Conservation (phyloP, 1,140 invertebrate species). For the Homarus americanus region DNA sequence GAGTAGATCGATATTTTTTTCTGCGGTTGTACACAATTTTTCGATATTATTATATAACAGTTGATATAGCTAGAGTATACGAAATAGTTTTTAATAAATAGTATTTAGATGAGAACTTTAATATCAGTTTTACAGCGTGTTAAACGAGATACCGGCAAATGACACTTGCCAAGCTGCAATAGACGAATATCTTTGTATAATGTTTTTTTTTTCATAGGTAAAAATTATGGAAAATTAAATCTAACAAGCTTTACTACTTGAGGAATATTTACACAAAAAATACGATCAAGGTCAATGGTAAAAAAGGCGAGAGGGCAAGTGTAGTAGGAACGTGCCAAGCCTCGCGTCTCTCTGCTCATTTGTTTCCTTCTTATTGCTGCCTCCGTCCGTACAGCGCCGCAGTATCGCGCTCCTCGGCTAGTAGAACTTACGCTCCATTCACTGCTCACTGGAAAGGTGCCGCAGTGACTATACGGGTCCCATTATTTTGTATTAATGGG, state of each 20-base stretch:
- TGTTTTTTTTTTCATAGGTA: too few relatives aligned
- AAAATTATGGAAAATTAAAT: too few relatives aligned
- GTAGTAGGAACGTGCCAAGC: not conserved
- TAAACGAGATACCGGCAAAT: not conserved
- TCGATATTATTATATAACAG: too few relatives aligned
- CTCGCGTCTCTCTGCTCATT: conserved; percentile 23
- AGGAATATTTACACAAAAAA: too few relatives aligned
- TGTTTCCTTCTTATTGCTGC: conserved; percentile 2
- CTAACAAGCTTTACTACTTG: too few relatives aligned
- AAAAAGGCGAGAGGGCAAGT: not conserved
- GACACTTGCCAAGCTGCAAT: not conserved
- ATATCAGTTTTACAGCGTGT: not conserved
- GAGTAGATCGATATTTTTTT: not conserved
- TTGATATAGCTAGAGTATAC: too few relatives aligned
- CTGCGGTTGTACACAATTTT: not conserved
- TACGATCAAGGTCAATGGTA: too few relatives aligned
- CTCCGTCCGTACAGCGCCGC: conserved; percentile 6
- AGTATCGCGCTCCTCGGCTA: conserved; percentile 2
- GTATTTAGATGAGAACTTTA: not conserved
- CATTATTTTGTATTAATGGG: conserved; percentile 14
- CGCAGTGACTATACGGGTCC: not conserved
- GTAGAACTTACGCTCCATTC: conserved; percentile 1
- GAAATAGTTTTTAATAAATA: too few relatives aligned
- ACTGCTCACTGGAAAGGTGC: not conserved
- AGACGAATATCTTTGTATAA: not conserved